phyloP scores from a whole-genome alignment of 1,140 invertebrate genomes.

The Zelostemma sp. region DNA sequence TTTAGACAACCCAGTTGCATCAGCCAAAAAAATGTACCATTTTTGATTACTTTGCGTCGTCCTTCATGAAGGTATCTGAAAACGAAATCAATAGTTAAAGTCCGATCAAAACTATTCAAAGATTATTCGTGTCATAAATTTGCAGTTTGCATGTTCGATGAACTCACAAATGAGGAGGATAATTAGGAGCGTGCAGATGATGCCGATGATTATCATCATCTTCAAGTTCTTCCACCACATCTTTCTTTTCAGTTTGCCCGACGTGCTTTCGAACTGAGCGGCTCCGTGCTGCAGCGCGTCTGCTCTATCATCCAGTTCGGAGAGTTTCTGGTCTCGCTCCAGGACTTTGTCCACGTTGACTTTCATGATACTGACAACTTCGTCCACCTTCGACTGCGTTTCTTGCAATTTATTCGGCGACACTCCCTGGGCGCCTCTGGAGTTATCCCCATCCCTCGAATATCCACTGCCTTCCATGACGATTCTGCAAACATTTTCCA shows the following conservation, averaged over 20 bases:
- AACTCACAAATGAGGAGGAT: slow-evolving; percentile 86
- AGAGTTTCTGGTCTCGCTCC: slow-evolving; percentile 95
- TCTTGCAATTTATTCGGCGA: slow-evolving; percentile 88
- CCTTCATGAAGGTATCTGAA: not conserved
- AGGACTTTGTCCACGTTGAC: slow-evolving; percentile 97
- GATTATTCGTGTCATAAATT: slow-evolving; percentile 8
- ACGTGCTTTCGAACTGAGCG: slow-evolving; percentile 95
- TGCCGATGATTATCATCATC: slow-evolving; percentile 94
- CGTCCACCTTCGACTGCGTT: slow-evolving; percentile 91
- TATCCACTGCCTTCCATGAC: slow-evolving; percentile 64
- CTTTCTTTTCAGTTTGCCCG: slow-evolving; percentile 96
- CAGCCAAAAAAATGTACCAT: slow-evolving; percentile 4
- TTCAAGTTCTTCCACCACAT: slow-evolving; percentile 99
- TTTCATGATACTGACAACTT: slow-evolving; percentile 95
- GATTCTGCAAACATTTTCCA: slow-evolving; percentile 28
- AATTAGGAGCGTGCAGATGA: slow-evolving; percentile 84
- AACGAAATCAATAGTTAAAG: not conserved
- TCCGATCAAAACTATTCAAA: not conserved
- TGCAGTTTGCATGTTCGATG: not conserved
- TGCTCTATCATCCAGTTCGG: slow-evolving; percentile 95
- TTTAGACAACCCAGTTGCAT: not conserved
- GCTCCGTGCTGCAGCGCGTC: slow-evolving; percentile 97
- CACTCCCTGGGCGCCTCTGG: slow-evolving; percentile 64
- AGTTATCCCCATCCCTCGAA: slow-evolving; percentile 62
- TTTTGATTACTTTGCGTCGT: not conserved